These are phyloP conservation scores for Lophotriccus pileatus DNA, from an alignment of 2,797 vertebrate genomes.

Conservation along the genomic window DNA sequence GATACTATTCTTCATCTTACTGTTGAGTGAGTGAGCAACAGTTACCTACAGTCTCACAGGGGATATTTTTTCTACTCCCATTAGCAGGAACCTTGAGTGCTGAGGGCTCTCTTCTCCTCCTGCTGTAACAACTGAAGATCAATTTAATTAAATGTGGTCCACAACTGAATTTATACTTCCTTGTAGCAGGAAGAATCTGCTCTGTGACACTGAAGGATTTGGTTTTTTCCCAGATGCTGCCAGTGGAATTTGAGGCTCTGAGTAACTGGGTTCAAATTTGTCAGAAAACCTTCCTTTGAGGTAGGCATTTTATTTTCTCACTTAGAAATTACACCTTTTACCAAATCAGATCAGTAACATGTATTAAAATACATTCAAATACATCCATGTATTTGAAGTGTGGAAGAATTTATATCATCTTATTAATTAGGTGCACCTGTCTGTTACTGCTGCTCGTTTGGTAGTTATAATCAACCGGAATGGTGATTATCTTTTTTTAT, in stretches of 20 bases:
- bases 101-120: not conserved
- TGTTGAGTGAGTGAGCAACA: not conserved
- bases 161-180: constrained; percentile 32
- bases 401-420: not conserved
- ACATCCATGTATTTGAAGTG: not conserved
- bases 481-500: not conserved
- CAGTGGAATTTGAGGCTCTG: not conserved
- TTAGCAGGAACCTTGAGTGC: not conserved
- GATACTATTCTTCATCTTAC: not conserved
- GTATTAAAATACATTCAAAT: too few species aligned
- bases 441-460: not conserved
- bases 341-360: not conserved
- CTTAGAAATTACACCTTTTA: not conserved
- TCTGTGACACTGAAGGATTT: constrained; percentile 23
- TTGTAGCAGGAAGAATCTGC: not conserved
- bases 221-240: constrained; percentile 1
- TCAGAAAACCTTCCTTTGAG: not conserved
- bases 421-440: not conserved
- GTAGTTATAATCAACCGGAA: not conserved
- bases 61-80: not conserved
- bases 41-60: not conserved
- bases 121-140: not conserved
- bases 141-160: constrained; percentile 33
- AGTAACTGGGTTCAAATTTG: constrained; percentile 6
- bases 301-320: not conserved